Percentiles rank a stretch among this genome's conserved stretches.
Conservation (phyloP, 2,113 vertebrate species). For the Coracopsis vasa region DNA sequence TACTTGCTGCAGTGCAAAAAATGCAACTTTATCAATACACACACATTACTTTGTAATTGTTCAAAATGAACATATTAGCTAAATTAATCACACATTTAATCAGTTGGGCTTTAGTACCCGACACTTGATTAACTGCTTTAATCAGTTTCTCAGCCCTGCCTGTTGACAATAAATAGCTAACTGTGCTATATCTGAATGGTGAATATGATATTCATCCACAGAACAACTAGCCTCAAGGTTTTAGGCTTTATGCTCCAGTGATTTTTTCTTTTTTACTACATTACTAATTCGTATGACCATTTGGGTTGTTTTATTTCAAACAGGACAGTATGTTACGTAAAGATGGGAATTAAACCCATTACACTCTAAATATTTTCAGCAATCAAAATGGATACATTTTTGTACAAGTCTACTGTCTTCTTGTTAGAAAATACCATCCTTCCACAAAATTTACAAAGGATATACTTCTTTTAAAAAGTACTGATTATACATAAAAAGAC, state of each 20-base stretch:
- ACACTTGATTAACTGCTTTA: neutral
- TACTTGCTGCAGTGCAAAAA: neutral
- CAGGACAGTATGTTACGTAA: neutral
- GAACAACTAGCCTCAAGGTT: neutral
- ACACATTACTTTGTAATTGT: neutral
- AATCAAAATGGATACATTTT: neutral
- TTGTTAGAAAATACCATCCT: neutral
- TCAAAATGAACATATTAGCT: neutral
- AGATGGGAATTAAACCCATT: neutral
- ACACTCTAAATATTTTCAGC: neutral
- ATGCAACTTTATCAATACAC: neutral
- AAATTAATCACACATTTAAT: neutral
- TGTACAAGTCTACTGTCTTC: neutral
- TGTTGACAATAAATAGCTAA: neutral
- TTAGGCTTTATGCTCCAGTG: neutral
- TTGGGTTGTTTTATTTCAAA: neutral
- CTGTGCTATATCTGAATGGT: neutral
- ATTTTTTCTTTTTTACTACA: neutral
- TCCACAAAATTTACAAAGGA: neutral
- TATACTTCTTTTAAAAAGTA: neutral
- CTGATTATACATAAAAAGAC: neutral
- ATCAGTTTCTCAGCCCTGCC: neutral
- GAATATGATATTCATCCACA: neutral
- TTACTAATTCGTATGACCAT: neutral
- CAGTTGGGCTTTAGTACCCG: neutral